Percentiles rank a stretch among this genome's conserved stretches.
These are phyloP conservation scores for Tupiocoris notatus DNA, from an alignment of 2,888 invertebrate species.

Conservation along the genomic window DNA sequence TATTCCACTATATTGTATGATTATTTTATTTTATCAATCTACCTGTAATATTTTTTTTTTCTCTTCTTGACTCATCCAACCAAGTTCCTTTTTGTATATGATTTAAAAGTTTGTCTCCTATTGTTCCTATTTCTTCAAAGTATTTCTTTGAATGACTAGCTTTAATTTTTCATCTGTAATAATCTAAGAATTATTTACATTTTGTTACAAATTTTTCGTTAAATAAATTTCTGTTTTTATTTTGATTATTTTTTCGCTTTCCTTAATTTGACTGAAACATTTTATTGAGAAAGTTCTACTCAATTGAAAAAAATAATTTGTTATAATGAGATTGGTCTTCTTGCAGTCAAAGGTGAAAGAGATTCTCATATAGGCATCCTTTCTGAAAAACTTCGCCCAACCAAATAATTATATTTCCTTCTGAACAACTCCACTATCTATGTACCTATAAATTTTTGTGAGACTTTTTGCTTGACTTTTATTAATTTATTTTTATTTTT, in stretches of 20 bases:
- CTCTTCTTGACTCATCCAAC: slow-evolving; percentile 38
- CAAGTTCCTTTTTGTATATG: not conserved
- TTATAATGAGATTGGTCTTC: not conserved
- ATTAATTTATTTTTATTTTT: no score
- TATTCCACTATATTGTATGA: slow-evolving; percentile 1
- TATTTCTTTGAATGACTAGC: no score
- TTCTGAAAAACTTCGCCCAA: no score
- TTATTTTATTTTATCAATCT: slow-evolving; percentile 22
- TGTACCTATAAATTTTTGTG: no score
- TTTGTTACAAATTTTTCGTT: not conserved
- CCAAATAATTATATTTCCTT: no score
- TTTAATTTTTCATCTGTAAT: no score
- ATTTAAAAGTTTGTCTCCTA: not conserved
- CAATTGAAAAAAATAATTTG: not conserved
- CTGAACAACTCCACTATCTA: no score
- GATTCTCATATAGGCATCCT: no score
- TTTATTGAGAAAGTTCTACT: not conserved
- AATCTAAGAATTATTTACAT: not conserved
- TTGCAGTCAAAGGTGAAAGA: no score
- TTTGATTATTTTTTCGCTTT: slow-evolving; percentile 18
- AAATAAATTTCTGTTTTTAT: not conserved
- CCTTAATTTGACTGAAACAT: not conserved
- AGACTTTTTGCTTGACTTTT: no score
- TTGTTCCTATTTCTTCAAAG: not conserved
- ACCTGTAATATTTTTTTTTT: no score